Evolutionary conservation across 2,888 invertebrate genomes (phyloP).

Genomic region (Glaucopsyche alexis): DNA sequence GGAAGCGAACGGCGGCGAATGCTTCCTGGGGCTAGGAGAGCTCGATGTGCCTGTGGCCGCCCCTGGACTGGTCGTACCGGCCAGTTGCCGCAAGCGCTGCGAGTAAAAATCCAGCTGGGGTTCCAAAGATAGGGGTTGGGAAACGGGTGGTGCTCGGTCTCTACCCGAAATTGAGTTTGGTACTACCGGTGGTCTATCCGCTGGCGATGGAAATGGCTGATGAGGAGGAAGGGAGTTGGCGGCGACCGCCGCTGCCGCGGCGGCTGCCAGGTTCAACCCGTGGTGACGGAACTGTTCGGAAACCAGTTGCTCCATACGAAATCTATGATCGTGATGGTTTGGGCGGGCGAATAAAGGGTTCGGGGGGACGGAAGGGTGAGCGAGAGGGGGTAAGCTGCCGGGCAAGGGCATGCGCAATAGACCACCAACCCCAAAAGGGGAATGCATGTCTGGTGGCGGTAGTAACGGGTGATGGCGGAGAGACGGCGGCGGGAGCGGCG

Average conservation of each 20-base stretch:
- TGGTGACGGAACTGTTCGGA: conserved; percentile 91
- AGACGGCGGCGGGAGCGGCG: conserved; percentile 81
- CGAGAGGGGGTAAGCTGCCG: conserved; percentile 80
- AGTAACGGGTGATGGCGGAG: conserved; percentile 84
- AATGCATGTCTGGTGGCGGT: conserved; percentile 86
- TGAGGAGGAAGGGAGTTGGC: conserved; percentile 82
- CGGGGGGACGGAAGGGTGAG: conserved; percentile 85
- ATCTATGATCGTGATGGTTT: conserved; percentile 87
- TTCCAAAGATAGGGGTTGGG: conserved; percentile 87
- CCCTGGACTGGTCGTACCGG: conserved; percentile 96
- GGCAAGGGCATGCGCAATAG: conserved; percentile 88
- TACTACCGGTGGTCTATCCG: conserved; percentile 77
- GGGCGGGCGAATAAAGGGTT: conserved; percentile 88
- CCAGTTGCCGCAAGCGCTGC: conserved; percentile 99
- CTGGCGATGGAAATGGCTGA: conserved; percentile 81
- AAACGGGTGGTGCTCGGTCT: conserved; percentile 73
- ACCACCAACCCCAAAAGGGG: conserved; percentile 86
- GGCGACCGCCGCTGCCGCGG: conserved; percentile 86
- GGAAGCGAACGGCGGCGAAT: conserved; percentile 89
- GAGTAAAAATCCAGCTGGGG: conserved; percentile 99
- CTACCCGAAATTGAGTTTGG: conserved; percentile 76
- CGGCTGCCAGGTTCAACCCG: conserved; percentile 87
- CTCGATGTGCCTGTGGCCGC: conserved; percentile 91
- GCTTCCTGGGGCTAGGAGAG: conserved; percentile 90
- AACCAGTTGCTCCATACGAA: conserved; percentile 91